A percentile compares a stretch with the other conserved stretches of the same genome.
Conservation (phyloP, 1,140 invertebrate genomes). For the Hyposmocoma kahamanoa region DNA sequence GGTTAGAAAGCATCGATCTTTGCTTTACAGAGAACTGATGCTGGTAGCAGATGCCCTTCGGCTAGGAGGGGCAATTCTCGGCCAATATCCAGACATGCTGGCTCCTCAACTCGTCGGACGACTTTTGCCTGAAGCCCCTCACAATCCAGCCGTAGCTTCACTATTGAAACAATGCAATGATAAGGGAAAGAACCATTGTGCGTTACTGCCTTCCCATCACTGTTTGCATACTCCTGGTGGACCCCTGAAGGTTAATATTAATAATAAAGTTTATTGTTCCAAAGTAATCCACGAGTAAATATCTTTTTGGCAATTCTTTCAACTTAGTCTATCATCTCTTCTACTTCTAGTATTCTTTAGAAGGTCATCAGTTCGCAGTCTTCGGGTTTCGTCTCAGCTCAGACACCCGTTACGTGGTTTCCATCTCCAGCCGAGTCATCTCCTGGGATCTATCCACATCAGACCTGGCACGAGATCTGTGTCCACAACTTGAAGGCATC, state of each 20-base stretch:
- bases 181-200: conserved; percentile 90
- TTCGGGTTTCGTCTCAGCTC: conserved; percentile 95
- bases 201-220: conserved; percentile 93
- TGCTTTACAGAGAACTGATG: conserved; percentile 85
- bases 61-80: conserved; percentile 91
- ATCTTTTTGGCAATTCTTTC: no score
- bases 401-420: conserved; percentile 95
- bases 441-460: conserved; percentile 97
- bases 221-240: conserved; percentile 98
- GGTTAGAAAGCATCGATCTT: no score
- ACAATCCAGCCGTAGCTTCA: conserved; percentile 88
- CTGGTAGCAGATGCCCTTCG: conserved; percentile 95
- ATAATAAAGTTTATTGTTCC: no score
- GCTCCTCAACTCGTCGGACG: conserved; percentile 95
- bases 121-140: conserved; percentile 91
- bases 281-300: no score
- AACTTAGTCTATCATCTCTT: no score
- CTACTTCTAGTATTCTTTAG: conserved; percentile 96
- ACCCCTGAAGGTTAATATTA: conserved; percentile 96
- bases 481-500: conserved; percentile 94
- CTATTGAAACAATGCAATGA: conserved; percentile 92
- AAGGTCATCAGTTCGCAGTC: conserved; percentile 98
- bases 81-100: conserved; percentile 95
- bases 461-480: conserved; percentile 92
- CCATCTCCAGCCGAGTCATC: conserved; percentile 97